A percentile compares a stretch with the other conserved stretches of the same genome.
Evolutionary conservation across 2,113 vertebrate genomes (phyloP).

Genomic region (Grammomys surdaster): DNA sequence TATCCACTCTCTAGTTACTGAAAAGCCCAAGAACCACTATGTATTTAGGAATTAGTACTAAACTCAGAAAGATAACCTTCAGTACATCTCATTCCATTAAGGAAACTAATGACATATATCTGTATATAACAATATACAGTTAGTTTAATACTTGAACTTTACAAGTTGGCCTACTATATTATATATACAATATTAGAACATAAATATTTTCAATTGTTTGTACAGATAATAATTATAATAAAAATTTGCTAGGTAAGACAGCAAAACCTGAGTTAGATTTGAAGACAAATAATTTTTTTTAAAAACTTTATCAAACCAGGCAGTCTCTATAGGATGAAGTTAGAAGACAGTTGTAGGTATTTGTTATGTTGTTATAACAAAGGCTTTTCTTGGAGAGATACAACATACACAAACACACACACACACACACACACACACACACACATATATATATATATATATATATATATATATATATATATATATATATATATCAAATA

Average conservation of each 20-base stretch:
- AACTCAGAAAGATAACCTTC: not conserved
- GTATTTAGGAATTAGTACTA: not conserved
- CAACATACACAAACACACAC: not conserved
- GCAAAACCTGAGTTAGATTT: not conserved
- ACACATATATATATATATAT: not conserved
- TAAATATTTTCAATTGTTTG: not conserved
- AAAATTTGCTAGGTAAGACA: not conserved
- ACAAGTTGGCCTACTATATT: not conserved
- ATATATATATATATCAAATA: not conserved
- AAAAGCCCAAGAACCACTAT: not conserved
- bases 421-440: not conserved
- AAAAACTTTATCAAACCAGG: not conserved
- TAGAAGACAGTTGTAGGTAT: not conserved
- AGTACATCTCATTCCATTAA: conserved; percentile 38
- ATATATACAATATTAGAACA: not conserved
- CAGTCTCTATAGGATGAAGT: not conserved
- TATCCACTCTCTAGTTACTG: not conserved
- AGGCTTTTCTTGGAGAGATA: not conserved
- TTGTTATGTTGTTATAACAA: not conserved
- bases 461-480: not conserved
- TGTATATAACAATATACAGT: not conserved
- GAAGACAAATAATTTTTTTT: not conserved
- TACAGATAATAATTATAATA: not conserved
- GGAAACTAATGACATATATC: not conserved
- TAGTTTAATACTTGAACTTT: conserved; percentile 36